Evolutionary conservation across 1,140 invertebrate species (phyloP), one percentile per base, ranked within the genome.

Genomic region (Galleria mellonella): DNA sequence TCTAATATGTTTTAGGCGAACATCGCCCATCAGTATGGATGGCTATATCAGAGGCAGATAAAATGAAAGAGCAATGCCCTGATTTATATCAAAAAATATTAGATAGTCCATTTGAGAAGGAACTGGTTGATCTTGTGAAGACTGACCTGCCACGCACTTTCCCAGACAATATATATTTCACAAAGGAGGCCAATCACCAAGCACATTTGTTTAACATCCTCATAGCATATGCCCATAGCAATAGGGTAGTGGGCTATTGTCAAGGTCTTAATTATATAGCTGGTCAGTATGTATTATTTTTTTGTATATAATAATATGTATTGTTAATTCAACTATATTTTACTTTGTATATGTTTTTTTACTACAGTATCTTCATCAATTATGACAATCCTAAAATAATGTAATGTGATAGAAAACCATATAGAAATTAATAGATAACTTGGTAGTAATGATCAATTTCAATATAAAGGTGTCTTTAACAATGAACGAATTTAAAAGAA

Each of bases 221-320:
- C 41, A 88, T 93, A 50, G 94, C 96, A n/a, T 95, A 96, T 87
- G 94, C 95, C 41, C 92, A 96, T 74, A 92, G 96, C 53, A 97
- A 97, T 81, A 89, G 89, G 56, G 89, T 91, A 52, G 91, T 97
- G 56, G 95, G 95, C 42, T 98, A 98, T 75, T 97, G 96, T 72
- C 96, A 98, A 90, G 96, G 96, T 32, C 83, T 97, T 31, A 97
- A 97, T 87, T 98, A 97, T 70, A 95, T 98, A 62, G 95, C 94
- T 64, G 89, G 89, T 87, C 58, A 58, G 13, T 37, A 15, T n/a
- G 1, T 15, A 23, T 3, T 23, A 23, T 23, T 23, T 23, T 23
- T 23, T 23, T 23, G 6, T n/a, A 23, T 23, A 23, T 23, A 3
- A 3, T 23, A 6, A 6, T 3, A 23, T 23, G 6, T 23, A 23